phyloP scores from a whole-genome alignment of 1,140 invertebrate species.

The Meloidogyne floridensis region DNA sequence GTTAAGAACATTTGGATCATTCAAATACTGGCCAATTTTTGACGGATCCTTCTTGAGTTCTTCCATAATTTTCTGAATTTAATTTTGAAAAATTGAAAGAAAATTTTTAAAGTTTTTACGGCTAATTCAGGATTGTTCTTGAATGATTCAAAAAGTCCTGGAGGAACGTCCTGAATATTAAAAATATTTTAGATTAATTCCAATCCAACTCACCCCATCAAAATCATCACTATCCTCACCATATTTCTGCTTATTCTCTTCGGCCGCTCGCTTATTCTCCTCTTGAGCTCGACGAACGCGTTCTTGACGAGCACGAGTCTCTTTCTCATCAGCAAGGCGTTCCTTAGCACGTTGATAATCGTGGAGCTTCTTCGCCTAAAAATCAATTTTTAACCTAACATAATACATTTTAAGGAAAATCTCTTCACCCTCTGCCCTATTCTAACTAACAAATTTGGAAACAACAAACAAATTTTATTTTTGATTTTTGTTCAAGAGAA shows the following conservation, averaged over 20 bases:
- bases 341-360: conserved; percentile 67
- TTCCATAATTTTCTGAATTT: conserved; percentile 37
- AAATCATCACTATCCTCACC: not conserved
- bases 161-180: not conserved
- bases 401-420: not conserved
- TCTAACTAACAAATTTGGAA: too few species aligned
- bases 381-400: too few species aligned
- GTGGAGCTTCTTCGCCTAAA: conserved; percentile 67
- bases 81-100: conserved; percentile 16
- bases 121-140: conserved; percentile 26
- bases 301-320: conserved; percentile 65
- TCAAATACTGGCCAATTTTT: conserved; percentile 40
- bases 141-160: conserved; percentile 23
- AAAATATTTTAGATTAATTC: not conserved
- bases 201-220: not conserved
- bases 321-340: conserved; percentile 65
- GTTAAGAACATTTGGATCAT: conserved; percentile 30
- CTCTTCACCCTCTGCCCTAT: not conserved
- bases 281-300: conserved; percentile 66
- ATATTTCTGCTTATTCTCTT: conserved; percentile 24
- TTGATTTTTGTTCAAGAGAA: too few species aligned
- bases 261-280: conserved; percentile 62
- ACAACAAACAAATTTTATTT: too few species aligned
- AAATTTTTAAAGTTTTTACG: not conserved
- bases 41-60: conserved; percentile 38